Evolutionary conservation across 2,797 vertebrate genomes (phyloP).

Genomic region (Rhabdophis nuchalis): DNA sequence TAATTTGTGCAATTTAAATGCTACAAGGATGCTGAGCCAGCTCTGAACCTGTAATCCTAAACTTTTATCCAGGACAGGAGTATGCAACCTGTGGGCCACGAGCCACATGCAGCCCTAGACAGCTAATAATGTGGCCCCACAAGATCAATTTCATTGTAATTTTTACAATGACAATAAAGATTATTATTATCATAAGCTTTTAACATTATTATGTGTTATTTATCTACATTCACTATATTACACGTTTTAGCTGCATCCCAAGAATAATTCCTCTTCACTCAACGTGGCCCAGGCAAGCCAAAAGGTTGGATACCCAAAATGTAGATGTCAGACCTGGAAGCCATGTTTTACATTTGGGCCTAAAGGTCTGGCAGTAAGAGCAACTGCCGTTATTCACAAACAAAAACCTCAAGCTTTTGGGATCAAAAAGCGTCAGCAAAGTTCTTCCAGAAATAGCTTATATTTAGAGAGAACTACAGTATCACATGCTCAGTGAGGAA

Average conservation of each 20-base stretch:
- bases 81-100: background rate
- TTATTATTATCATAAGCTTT: background rate
- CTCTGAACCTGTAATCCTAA: background rate
- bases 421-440: background rate
- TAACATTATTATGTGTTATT: background rate
- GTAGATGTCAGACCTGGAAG: too few relatives aligned
- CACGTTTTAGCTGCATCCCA: background rate
- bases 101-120: background rate
- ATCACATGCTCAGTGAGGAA: background rate
- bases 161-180: too few relatives aligned
- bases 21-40: background rate
- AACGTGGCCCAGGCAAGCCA: background rate
- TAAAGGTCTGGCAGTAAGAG: background rate
- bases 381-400: background rate
- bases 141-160: too few relatives aligned
- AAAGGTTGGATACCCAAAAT: background rate
- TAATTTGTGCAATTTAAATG: background rate
- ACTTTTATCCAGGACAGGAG: background rate
- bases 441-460: background rate
- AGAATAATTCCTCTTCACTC: background rate
- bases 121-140: background rate
- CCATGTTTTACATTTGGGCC: too few relatives aligned
- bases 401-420: slow-evolving; percentile 10
- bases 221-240: background rate
- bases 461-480: background rate